Percentiles rank a stretch among this genome's conserved stretches.
phyloP scores from a whole-genome alignment of 2,797 vertebrate species.

The Brotogeris chrysoptera region DNA sequence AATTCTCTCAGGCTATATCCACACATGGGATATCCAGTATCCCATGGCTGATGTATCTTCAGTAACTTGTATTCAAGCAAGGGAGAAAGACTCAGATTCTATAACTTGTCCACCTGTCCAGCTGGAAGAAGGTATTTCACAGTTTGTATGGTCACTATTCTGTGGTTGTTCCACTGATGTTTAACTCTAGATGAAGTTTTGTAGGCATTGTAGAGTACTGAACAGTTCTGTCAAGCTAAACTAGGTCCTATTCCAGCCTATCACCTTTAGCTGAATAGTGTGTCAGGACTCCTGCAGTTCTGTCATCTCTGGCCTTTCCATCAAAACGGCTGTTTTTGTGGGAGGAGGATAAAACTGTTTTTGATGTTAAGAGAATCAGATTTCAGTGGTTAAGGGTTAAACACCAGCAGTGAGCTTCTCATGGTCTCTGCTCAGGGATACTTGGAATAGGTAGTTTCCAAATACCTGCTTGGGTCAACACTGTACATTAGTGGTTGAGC shows the following conservation, averaged over 20 bases:
- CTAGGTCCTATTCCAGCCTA: not conserved
- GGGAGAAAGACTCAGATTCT: not conserved
- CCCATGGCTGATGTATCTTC: not conserved
- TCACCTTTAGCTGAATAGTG: not conserved
- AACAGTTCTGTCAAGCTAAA: not conserved
- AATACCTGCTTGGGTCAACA: not conserved
- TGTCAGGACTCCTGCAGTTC: not conserved
- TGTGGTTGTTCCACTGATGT: not conserved
- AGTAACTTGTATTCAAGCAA: not conserved
- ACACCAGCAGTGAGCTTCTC: not conserved
- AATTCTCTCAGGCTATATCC: not conserved
- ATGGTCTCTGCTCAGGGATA: not conserved
- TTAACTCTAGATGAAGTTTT: not conserved
- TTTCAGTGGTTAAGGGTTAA: not conserved
- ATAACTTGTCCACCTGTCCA: not conserved
- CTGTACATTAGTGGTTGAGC: not conserved
- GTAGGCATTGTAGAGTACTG: not conserved
- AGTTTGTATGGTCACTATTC: not conserved
- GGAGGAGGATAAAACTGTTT: not conserved
- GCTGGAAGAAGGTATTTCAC: not conserved
- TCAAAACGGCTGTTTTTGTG: not conserved
- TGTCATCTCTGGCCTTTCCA: not conserved
- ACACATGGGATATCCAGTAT: not conserved
- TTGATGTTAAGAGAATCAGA: not conserved
- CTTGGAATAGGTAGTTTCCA: not conserved